phyloP scores from a whole-genome alignment of 2,888 invertebrate genomes.

The Oegoconia quadripuncta region DNA sequence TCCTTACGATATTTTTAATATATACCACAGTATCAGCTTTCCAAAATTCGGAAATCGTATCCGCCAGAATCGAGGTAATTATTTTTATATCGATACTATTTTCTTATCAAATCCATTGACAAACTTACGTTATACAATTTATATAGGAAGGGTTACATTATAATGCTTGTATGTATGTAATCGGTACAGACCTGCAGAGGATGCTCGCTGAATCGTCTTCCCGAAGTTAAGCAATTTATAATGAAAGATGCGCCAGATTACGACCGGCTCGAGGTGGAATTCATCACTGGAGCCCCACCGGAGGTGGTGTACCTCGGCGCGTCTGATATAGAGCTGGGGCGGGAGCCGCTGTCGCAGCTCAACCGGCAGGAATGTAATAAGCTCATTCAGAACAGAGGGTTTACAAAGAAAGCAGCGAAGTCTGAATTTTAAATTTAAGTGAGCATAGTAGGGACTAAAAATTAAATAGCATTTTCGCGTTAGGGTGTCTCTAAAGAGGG shows the following conservation, averaged over 20 bases:
- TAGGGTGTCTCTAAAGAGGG: no score
- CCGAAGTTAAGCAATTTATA: conserved; percentile 83
- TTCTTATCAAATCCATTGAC: not conserved
- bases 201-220: conserved; percentile 82
- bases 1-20: conserved; percentile 30
- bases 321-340: conserved; percentile 80
- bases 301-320: conserved; percentile 80
- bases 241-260: conserved; percentile 84
- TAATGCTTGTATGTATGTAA: not conserved
- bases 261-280: conserved; percentile 80
- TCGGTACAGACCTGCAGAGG: conserved; percentile 83
- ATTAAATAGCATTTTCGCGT: no score
- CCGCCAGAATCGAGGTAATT: conserved; percentile 68
- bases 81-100: not conserved
- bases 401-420: conserved; percentile 42
- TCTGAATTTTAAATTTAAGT: conserved; percentile 4
- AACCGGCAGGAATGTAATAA: conserved; percentile 83
- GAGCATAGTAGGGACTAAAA: no score
- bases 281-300: conserved; percentile 82
- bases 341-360: conserved; percentile 76
- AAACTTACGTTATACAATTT: no score
- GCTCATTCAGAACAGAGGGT: conserved; percentile 80
- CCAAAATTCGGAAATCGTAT: conserved; percentile 51
- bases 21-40: conserved; percentile 37
- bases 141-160: no score